phyloP scores from a whole-genome alignment of 2,797 vertebrate genomes.

The Enteromius viviparus region DNA sequence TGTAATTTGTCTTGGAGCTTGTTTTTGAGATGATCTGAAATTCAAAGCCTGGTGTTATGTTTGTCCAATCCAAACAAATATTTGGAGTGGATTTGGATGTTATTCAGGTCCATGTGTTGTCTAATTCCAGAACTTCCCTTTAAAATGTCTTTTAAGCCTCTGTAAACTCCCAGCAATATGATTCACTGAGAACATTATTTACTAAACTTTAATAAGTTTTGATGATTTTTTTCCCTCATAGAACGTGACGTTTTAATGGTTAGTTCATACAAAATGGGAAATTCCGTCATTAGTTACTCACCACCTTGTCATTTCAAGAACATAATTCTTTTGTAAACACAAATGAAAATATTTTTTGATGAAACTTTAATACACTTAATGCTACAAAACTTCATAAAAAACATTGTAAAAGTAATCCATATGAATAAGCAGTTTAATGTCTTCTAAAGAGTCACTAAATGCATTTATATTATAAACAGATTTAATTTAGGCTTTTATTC shows the following conservation, averaged over 20 bases:
- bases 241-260: background rate
- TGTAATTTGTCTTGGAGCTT: constrained; percentile 11
- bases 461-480: background rate
- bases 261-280: background rate
- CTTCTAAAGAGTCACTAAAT: background rate
- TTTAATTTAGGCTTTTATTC: background rate
- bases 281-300: background rate
- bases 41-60: constrained; percentile 14
- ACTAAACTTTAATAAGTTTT: background rate
- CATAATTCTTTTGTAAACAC: background rate
- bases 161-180: background rate
- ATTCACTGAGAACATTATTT: background rate
- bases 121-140: constrained; percentile 1
- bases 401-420: background rate
- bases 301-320: background rate
- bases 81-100: constrained; percentile 24
- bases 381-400: background rate
- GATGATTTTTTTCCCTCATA: background rate
- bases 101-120: background rate
- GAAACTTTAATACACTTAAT: background rate
- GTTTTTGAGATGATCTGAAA: constrained; percentile 8
- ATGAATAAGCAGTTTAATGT: background rate
- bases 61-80: constrained; percentile 29
- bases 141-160: constrained; percentile 13
- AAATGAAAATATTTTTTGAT: background rate